These are phyloP conservation scores for Rhaphigaster nebulosa DNA, from an alignment of 2,888 invertebrate species.

Conservation along the genomic window DNA sequence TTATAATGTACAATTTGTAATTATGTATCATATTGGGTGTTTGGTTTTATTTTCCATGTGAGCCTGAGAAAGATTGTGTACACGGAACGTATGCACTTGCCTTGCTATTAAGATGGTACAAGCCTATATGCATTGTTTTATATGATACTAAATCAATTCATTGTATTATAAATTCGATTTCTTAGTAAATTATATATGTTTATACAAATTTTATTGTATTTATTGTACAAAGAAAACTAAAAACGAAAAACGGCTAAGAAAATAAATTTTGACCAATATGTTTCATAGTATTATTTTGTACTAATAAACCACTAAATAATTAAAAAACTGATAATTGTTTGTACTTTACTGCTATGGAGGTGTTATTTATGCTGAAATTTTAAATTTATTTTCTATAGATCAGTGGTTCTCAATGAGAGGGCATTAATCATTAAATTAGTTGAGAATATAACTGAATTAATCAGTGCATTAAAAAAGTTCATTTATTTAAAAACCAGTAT, in stretches of 20 bases:
- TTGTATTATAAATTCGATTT: constrained; percentile 35
- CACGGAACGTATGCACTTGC: not conserved
- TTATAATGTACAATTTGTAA: constrained; percentile 28
- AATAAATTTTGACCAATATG: constrained; percentile 43
- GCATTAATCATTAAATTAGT: not conserved
- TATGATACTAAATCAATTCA: constrained; percentile 18
- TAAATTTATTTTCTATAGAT: not conserved
- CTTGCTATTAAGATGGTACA: constrained; percentile 27
- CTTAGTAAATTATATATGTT: constrained; percentile 44
- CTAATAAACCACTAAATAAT: constrained; percentile 10
- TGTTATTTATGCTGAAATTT: not conserved
- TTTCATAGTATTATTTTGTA: constrained; percentile 38
- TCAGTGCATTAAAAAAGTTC: not conserved
- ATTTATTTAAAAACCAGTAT: not conserved
- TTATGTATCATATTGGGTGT: constrained; percentile 38
- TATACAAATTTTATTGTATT: constrained; percentile 43
- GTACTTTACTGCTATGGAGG: constrained; percentile 11
- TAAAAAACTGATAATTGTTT: not conserved
- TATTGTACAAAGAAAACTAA: constrained; percentile 33
- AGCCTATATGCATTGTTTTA: constrained; percentile 30
- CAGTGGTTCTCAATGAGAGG: constrained; percentile 31
- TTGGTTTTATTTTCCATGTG: not conserved
- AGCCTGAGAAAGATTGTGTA: not conserved
- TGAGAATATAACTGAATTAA: not conserved
- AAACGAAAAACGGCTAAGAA: not conserved